Conservation (phyloP, 1,140 invertebrate genomes). For the Cotesia typhae region DNA sequence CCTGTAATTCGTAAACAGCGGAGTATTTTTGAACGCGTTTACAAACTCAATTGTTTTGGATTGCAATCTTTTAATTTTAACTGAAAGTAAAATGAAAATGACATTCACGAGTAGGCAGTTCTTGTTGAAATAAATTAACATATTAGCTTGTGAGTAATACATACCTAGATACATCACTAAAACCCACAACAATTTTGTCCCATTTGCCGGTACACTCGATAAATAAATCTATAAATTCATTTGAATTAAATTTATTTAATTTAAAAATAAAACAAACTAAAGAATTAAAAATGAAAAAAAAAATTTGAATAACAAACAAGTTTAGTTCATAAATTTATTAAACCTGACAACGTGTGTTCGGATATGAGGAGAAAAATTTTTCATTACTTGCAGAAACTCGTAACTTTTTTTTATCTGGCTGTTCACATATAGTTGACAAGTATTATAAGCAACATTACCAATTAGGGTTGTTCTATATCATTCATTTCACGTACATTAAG, state of each 20-base stretch:
- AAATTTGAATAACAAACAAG: not conserved
- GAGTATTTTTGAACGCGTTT: no score
- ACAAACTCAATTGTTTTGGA: not conserved
- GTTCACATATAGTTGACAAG: constrained; percentile 13
- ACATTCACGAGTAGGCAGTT: not conserved
- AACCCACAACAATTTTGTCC: not conserved
- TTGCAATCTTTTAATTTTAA: not conserved
- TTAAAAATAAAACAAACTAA: not conserved
- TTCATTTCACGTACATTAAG: constrained; percentile 26
- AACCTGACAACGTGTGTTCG: constrained; percentile 1
- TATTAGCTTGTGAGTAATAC: constrained; percentile 5
- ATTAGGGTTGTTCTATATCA: constrained; percentile 32
- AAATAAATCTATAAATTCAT: not conserved
- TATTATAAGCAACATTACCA: constrained; percentile 33
- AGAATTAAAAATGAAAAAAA: not conserved
- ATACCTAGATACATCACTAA: not conserved
- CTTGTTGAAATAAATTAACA: constrained; percentile 10
- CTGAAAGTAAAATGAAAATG: not conserved
- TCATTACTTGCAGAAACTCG: not conserved
- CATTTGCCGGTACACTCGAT: not conserved
- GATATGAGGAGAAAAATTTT: constrained; percentile 11
- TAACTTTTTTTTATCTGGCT: constrained; percentile 1
- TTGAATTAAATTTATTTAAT: constrained; percentile 2
- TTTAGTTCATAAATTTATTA: constrained; percentile 2
- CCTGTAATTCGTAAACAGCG: no score